Evolutionary conservation across 2,888 invertebrate genomes (phyloP).

Genomic region (Heliconius cydno): DNA sequence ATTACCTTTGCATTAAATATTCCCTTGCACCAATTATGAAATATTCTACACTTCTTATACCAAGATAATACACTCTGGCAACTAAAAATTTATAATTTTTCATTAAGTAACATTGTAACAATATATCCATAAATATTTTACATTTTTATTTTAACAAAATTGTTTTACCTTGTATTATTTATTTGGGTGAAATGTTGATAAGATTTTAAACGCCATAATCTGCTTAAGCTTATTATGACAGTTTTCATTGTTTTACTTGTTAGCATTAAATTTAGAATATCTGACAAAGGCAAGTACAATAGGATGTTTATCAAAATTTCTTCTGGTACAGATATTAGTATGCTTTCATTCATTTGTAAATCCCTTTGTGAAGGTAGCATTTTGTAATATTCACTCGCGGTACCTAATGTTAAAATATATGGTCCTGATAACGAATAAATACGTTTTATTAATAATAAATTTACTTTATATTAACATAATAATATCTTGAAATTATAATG

Average conservation of each 20-base stretch:
- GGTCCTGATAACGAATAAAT: neutral
- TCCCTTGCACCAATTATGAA: conserved; percentile 72
- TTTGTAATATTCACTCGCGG: neutral
- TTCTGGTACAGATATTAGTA: conserved; percentile 59
- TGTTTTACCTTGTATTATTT: conserved; percentile 41
- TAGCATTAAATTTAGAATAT: conserved; percentile 67
- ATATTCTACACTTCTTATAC: conserved; percentile 66
- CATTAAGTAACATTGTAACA: neutral
- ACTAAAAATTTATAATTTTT: conserved; percentile 44
- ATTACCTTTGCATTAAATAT: conserved; percentile 62
- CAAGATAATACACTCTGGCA: conserved; percentile 50
- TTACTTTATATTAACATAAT: neutral
- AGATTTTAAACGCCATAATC: conserved; percentile 63
- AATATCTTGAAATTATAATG: neutral
- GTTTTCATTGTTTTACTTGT: conserved; percentile 65
- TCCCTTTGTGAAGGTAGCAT: neutral
- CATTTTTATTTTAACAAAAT: neutral
- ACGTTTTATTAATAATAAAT: neutral
- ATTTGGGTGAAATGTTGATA: conserved; percentile 55
- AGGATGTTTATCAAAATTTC: conserved; percentile 68
- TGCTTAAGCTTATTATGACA: conserved; percentile 62
- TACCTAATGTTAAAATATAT: neutral
- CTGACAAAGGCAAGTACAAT: conserved; percentile 56
- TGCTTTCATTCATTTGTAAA: conserved; percentile 48
- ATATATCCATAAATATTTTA: conserved; percentile 19